A percentile compares a stretch with the other conserved stretches of the same genome.
Conservation (phyloP, 92 coral and sea anemone species). For the Bergia sp. region DNA sequence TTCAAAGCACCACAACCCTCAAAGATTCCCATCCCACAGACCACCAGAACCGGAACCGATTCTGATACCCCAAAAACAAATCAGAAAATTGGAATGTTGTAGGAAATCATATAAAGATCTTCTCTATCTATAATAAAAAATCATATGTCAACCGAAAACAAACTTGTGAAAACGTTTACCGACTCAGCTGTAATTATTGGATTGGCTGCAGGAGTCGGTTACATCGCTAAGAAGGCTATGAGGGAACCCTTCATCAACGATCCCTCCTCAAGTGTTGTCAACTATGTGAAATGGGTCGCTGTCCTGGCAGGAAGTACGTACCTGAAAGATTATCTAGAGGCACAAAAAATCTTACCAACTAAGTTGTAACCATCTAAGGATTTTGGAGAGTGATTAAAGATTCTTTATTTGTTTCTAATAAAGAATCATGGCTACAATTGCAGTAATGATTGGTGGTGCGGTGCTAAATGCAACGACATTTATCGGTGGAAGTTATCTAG, state of each 20-base stretch:
- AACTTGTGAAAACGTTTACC: slow-evolving; percentile 55
- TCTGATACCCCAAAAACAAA: too few species aligned
- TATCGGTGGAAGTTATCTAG: slow-evolving; percentile 57
- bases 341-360: slow-evolving; percentile 62
- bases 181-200: slow-evolving; percentile 57
- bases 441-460: too few species aligned
- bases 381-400: slow-evolving; percentile 15
- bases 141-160: slow-evolving; percentile 61
- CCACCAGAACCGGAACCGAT: too few species aligned
- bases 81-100: slow-evolving; percentile 61
- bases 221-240: slow-evolving; percentile 56
- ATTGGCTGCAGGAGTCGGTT: slow-evolving; percentile 54
- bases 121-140: neutral
- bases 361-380: slow-evolving; percentile 30
- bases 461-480: slow-evolving; percentile 65
- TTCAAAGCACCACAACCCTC: slow-evolving; percentile 37
- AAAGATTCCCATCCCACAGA: slow-evolving; percentile 46
- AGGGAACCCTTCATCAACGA: slow-evolving; percentile 59
- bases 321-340: slow-evolving; percentile 62
- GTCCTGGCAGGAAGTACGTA: slow-evolving; percentile 50
- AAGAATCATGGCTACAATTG: slow-evolving; percentile 60
- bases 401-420: too few species aligned
- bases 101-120: slow-evolving; percentile 39
- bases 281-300: slow-evolving; percentile 63
- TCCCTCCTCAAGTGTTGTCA: slow-evolving; percentile 54